Percentiles rank a stretch among this genome's conserved stretches.
phyloP scores from a whole-genome alignment of 2,113 vertebrate species.

The Gallinago media region DNA sequence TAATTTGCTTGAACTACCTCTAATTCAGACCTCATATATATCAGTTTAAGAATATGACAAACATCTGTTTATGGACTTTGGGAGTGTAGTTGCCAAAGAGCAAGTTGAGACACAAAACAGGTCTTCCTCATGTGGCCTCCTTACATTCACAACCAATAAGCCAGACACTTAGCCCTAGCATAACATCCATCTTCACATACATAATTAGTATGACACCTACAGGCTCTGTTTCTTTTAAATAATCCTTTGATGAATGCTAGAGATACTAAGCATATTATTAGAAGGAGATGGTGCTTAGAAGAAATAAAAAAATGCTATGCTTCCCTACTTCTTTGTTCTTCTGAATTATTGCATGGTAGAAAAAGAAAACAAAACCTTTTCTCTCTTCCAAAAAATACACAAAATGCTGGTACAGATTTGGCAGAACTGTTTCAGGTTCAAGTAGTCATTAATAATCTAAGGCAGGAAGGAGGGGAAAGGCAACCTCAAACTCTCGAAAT shows the following conservation, averaged over 20 bases:
- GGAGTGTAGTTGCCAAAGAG: not conserved
- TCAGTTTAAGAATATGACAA: not conserved
- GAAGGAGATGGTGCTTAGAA: conserved; percentile 39
- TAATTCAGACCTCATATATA: not conserved
- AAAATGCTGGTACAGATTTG: not conserved
- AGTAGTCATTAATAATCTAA: not conserved
- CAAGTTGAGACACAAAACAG: not conserved
- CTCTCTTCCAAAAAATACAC: not conserved
- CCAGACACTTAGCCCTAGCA: conserved; percentile 33
- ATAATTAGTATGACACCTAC: conserved; percentile 69
- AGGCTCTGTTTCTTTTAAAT: conserved; percentile 63
- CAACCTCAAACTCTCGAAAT: not conserved
- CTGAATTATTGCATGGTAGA: not conserved
- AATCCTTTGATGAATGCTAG: conserved; percentile 64
- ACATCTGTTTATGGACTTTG: not conserved
- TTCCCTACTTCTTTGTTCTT: conserved; percentile 38
- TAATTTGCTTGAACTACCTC: not conserved
- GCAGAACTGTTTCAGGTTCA: not conserved
- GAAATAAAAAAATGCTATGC: not conserved
- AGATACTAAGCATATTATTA: conserved; percentile 57
- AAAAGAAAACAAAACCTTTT: conserved; percentile 1
- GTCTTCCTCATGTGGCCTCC: conserved; percentile 1
- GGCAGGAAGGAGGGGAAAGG: not conserved
- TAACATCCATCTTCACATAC: conserved; percentile 39
- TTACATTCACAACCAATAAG: conserved; percentile 5